phyloP scores from a whole-genome alignment of 2,113 vertebrate genomes.

The Sarotherodon lohbergeri region DNA sequence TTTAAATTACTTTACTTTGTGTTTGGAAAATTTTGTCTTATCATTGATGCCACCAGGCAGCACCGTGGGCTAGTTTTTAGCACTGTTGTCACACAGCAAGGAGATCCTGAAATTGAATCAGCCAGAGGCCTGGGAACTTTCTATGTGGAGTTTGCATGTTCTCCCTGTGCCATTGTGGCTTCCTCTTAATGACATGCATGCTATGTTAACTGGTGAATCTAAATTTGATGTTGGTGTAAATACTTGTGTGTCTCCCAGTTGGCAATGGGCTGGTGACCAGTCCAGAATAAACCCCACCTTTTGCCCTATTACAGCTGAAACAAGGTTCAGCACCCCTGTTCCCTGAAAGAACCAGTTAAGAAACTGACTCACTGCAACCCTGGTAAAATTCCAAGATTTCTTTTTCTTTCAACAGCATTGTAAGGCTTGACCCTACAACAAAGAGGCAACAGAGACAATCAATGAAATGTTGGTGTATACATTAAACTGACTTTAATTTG shows the following conservation, averaged over 20 bases:
- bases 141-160: not conserved
- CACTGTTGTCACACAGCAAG: not conserved
- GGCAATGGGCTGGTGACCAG: not conserved
- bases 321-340: not conserved
- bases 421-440: not conserved
- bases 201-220: not conserved
- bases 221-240: not conserved
- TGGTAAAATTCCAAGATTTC: not conserved
- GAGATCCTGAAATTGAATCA: not conserved
- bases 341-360: not conserved
- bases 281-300: not conserved
- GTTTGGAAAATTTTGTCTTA: not conserved
- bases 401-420: not conserved
- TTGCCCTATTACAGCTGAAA: not conserved
- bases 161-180: not conserved
- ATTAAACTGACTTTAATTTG: not conserved
- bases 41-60: not conserved
- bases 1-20: not conserved
- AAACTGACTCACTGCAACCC: not conserved
- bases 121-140: not conserved
- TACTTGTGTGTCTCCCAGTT: not conserved
- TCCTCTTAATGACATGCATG: not conserved
- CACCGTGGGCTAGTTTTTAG: not conserved
- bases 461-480: not conserved
- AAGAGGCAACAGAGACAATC: not conserved